phyloP scores from a whole-genome alignment of 1,140 invertebrate species.

The Zaprionus nigranus region DNA sequence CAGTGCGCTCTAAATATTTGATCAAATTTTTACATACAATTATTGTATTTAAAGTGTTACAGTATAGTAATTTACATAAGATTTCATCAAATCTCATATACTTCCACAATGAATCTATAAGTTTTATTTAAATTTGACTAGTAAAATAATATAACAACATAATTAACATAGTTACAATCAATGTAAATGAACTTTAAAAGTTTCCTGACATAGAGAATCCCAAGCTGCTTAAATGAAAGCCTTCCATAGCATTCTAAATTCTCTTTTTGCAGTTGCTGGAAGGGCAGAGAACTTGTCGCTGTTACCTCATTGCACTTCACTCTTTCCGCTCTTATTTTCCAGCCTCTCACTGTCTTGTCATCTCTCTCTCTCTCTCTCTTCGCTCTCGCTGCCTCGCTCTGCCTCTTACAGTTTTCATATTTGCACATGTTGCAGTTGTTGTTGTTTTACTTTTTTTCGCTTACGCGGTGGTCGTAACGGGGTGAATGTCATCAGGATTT shows the following conservation, averaged over 20 bases:
- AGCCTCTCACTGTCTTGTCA: background rate
- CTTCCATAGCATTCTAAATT: background rate
- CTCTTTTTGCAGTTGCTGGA: background rate
- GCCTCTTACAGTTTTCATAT: slow-evolving; percentile 8
- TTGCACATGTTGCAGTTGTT: slow-evolving; percentile 54
- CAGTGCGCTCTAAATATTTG: no score
- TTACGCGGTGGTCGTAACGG: slow-evolving; percentile 65
- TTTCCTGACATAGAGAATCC: background rate
- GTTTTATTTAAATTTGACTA: no score
- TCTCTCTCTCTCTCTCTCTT: no score
- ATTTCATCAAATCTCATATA: no score
- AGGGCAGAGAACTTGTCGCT: background rate
- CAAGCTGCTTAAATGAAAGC: no score
- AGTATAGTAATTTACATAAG: no score
- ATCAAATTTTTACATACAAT: no score
- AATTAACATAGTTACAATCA: no score
- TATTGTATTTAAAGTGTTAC: rapidly evolving
- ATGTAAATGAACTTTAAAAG: no score
- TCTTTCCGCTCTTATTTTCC: background rate
- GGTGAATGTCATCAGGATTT: slow-evolving; percentile 84
- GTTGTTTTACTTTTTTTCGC: slow-evolving; percentile 31
- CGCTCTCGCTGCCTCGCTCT: no score
- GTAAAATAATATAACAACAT: no score
- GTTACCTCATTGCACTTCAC: background rate
- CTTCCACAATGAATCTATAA: no score